phyloP scores from a whole-genome alignment of 2,888 invertebrate species.

The Noctua comes region DNA sequence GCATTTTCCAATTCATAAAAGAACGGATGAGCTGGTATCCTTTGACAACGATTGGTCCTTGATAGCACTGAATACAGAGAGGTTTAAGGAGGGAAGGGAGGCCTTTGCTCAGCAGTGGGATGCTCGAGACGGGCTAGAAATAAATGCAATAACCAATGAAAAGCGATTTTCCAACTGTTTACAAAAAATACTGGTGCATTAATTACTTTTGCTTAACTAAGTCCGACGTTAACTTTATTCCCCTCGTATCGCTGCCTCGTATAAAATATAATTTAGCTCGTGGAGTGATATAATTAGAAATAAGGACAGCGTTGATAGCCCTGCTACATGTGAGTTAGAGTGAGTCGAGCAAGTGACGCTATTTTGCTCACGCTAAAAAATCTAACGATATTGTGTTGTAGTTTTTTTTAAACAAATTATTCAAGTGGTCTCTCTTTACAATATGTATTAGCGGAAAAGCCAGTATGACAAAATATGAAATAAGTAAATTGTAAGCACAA shows the following conservation, averaged over 20 bases:
- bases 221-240: constrained; percentile 7
- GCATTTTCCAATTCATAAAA: not conserved
- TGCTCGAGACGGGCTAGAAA: not conserved
- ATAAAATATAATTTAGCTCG: constrained; percentile 22
- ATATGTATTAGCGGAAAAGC: not conserved
- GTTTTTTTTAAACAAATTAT: not conserved
- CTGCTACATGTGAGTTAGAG: constrained; percentile 28
- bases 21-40: not conserved
- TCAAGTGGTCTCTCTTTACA: not conserved
- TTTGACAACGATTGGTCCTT: not conserved
- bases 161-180: not conserved
- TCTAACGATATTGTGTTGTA: not conserved
- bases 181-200: not conserved
- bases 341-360: constrained; percentile 9
- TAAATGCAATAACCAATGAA: not conserved
- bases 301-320: constrained; percentile 26
- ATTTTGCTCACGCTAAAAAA: constrained; percentile 14
- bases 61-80: not conserved
- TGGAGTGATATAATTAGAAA: constrained; percentile 40
- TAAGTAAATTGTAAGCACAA: not conserved
- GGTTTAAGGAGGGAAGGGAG: not conserved
- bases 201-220: not conserved
- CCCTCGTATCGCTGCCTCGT: not conserved
- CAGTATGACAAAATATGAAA: not conserved
- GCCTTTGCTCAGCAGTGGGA: not conserved